phyloP scores from a whole-genome alignment of 1,140 invertebrate genomes.

The Zaprionus nigranus region DNA sequence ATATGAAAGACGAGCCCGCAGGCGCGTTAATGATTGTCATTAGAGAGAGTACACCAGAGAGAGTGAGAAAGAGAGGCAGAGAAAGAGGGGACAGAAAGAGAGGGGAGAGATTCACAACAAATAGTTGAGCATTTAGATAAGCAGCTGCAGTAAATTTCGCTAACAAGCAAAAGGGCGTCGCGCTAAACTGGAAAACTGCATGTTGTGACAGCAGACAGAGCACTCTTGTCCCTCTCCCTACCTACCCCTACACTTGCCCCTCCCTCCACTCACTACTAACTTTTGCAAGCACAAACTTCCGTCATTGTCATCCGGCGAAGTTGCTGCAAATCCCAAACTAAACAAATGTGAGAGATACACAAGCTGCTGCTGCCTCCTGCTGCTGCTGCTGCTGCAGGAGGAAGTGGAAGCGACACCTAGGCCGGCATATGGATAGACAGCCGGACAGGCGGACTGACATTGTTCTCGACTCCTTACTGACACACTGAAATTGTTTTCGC shows the following conservation, averaged over 20 bases:
- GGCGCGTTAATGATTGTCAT: conserved; percentile 70
- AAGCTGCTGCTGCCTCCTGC: neutral
- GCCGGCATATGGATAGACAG: conserved; percentile 11
- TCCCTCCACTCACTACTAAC: neutral
- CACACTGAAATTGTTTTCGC: conserved; percentile 61
- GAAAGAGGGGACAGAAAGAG: neutral
- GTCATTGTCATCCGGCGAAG: conserved; percentile 48
- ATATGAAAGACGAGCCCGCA: conserved; percentile 45
- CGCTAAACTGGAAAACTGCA: neutral
- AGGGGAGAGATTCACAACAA: conserved; percentile 21
- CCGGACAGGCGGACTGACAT: conserved; percentile 36
- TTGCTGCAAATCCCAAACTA: conserved; percentile 21
- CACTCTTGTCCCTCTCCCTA: neutral
- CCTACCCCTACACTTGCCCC: neutral
- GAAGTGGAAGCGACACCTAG: conserved; percentile 66
- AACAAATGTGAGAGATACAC: conserved; percentile 33
- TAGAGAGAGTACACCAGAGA: conserved; percentile 31
- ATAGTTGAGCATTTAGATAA: conserved; percentile 63
- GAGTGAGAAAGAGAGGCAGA: neutral
- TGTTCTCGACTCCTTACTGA: conserved; percentile 72
- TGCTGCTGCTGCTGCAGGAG: conserved; percentile 4
- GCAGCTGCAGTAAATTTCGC: conserved; percentile 66
- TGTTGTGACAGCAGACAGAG: neutral
- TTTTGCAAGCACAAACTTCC: conserved; percentile 65
- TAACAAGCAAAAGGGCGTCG: conserved; percentile 40